Evolutionary conservation across 2,797 vertebrate species (phyloP), one percentile per base, ranked within the genome.

Genomic region (Mionectes olivaceus): DNA sequence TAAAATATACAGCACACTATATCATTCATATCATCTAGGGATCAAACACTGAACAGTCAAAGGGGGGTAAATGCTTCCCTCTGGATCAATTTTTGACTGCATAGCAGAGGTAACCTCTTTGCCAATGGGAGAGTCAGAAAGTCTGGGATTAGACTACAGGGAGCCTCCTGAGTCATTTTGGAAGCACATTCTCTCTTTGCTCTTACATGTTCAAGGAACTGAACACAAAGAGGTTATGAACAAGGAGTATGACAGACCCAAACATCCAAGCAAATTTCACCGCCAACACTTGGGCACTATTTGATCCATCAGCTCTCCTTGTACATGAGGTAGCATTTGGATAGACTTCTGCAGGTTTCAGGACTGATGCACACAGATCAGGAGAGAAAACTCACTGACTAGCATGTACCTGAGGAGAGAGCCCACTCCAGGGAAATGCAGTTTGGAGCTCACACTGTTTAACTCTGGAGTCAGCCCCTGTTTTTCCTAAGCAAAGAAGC

Each of bases 1-100:
- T 96, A 94, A 96, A 96, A 87, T 91, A 87, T 77, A 94, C 70
- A 67, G 91, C 57, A 71, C 28, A 32, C 82, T 67, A 76, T 93
- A 95, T 97, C 94, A 89, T 73, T 90, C 87, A 82, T 71, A 84
- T 39, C 2, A 2, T 74, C 89, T 35, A 50, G 94, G 49, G 86
- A 90, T 83, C 32, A 87, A 91, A 91, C 81, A 69, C 59, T 50
- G 87, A 88, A 44, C 35, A 67, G 70, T 49, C 70, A 82, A 82
- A 95, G 67, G 47, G 28, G 47, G 44, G 46, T 41, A 92, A 94
- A 94, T 87, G 82, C 52, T 89, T 94, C 94, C 94, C 92, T 59
- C 64, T 6, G 37, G 94, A 83, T 85, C 81, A 81, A 52, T 91
- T 92, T 91, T 80, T 75, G 65, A 47, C 82, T 57, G 19, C 46